Base-by-base conservation (phyloP, 2,113 vertebrate genomes). In the Hirundichthys speculiger region DNA sequence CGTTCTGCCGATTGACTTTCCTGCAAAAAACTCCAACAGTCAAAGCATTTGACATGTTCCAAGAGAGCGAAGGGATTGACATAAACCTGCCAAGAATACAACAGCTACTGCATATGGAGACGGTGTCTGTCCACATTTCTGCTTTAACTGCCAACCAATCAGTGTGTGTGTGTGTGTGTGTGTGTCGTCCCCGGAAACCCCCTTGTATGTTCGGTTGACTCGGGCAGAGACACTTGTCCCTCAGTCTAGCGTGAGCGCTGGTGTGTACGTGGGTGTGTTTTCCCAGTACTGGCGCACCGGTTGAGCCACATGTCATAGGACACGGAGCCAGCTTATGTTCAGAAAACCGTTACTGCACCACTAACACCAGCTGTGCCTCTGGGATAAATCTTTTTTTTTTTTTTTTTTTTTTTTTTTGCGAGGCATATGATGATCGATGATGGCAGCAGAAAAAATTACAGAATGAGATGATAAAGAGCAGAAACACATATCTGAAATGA, bases 261-360 rank as follows among this genome's bases (percentile, higher is more conserved):
- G 45, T 68, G 54, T 47, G 34, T 46, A 25, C 34, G 46, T 38
- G 19, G 67, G 69, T 54, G 64, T 51, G 45, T 38, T 18, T 30
- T 24, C n/a, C 54, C 11, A 58, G 60, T 59, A 60, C 62, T 87
- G 83, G 80, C 64, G 5, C 55, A 49, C 60, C 8, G 3, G 52
- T 24, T 52, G 42, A 72, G 73, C 85, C 85, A 86, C 85, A 88
- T 86, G 77, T 84, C 77, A 78, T 40, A 67, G 70, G 76, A 85
- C 78, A 70, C 70, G 34, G 67, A 74, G 80, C 68, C 80, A 79
- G 75, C 75, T 67, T 79, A 50, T 69, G 67, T 39, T 73, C 21
- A 27, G 46, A 76, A 84, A 82, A 82, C 57, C 49, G 55, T 82
- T 82, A 73, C 73, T 62, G 41, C 57, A 63, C 52, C 39, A 72